A percentile compares a stretch with the other conserved stretches of the same genome.
phyloP scores from a whole-genome alignment of 2,888 invertebrate species.

The Chrysolina americana region DNA sequence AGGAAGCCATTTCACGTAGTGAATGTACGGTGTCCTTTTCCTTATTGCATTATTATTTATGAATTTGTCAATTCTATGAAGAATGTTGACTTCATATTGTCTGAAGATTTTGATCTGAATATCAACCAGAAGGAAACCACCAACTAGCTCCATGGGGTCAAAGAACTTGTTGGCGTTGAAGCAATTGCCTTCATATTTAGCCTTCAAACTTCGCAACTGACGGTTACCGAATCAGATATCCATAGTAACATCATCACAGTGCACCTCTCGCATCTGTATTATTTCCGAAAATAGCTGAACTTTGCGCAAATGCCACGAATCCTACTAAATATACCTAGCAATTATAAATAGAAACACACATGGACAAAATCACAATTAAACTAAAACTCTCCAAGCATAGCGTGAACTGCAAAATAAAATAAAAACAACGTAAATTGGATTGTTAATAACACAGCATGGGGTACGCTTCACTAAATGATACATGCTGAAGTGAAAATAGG shows the following conservation, averaged over 20 bases:
- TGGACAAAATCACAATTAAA: slow-evolving; percentile 34
- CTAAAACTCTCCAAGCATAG: slow-evolving; percentile 25
- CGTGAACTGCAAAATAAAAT: slow-evolving; percentile 24
- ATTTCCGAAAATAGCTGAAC: slow-evolving; percentile 30
- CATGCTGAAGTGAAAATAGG: slow-evolving; percentile 30
- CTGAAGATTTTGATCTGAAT: not conserved
- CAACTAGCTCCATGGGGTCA: not conserved
- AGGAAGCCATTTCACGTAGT: no score
- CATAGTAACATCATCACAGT: not conserved
- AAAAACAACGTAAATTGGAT: slow-evolving; percentile 30
- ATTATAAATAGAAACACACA: slow-evolving; percentile 33
- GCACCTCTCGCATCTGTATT: slow-evolving; percentile 2
- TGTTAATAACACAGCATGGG: slow-evolving; percentile 41
- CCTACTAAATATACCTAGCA: slow-evolving; percentile 24
- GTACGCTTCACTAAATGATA: slow-evolving; percentile 23
- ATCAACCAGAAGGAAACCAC: not conserved
- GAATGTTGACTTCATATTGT: no score
- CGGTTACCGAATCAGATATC: slow-evolving; percentile 1
- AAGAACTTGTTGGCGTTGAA: not conserved
- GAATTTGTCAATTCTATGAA: no score
- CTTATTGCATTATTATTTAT: no score
- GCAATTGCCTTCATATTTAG: not conserved
- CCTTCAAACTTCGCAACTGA: not conserved
- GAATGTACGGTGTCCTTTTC: no score
- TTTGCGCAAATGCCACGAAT: slow-evolving; percentile 16